A percentile compares a stretch with the other conserved stretches of the same genome.
Evolutionary conservation across 2,888 invertebrate genomes (phyloP).

Genomic region (Phalangium opilio): DNA sequence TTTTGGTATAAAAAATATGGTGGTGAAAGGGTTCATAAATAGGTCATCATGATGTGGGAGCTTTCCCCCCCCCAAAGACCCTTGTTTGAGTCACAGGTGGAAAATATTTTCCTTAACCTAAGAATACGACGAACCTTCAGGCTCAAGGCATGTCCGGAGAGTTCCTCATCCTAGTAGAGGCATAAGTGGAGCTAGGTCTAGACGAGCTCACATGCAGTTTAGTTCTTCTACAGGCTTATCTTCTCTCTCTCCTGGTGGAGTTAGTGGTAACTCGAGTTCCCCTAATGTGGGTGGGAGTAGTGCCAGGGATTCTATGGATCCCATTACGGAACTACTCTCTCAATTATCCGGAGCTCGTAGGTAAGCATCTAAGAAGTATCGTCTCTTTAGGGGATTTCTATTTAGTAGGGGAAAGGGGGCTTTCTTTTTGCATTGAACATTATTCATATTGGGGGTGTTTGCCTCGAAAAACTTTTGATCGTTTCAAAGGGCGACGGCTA

Average conservation of each 20-base stretch:
- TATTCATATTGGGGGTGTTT: too few relatives aligned
- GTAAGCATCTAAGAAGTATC: background rate
- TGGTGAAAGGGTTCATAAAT: too few relatives aligned
- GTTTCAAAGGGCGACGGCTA: background rate
- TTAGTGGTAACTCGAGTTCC: slow-evolving; percentile 48
- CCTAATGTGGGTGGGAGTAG: background rate
- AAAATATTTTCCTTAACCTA: slow-evolving; percentile 36
- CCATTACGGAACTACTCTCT: slow-evolving; percentile 59
- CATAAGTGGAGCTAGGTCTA: slow-evolving; percentile 53
- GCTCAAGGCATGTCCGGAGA: slow-evolving; percentile 50
- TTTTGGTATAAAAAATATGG: slow-evolving; percentile 32
- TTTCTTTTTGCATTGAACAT: too few relatives aligned
- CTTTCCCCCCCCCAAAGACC: too few relatives aligned
- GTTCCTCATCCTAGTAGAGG: slow-evolving; percentile 62
- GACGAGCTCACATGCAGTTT: slow-evolving; percentile 89
- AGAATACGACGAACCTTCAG: slow-evolving; percentile 67
- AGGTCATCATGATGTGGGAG: too few relatives aligned
- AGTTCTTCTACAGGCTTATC: slow-evolving; percentile 71
- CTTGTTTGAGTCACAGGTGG: too few relatives aligned
- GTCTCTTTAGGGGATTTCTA: too few relatives aligned
- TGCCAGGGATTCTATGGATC: slow-evolving; percentile 55
- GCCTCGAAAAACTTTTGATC: too few relatives aligned
- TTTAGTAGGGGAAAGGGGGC: too few relatives aligned
- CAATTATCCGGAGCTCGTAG: slow-evolving; percentile 28
- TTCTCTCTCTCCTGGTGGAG: slow-evolving; percentile 57